These are phyloP conservation scores for Pyrrhosoma nymphula DNA, from an alignment of 2,888 invertebrate species.

Conservation along the genomic window DNA sequence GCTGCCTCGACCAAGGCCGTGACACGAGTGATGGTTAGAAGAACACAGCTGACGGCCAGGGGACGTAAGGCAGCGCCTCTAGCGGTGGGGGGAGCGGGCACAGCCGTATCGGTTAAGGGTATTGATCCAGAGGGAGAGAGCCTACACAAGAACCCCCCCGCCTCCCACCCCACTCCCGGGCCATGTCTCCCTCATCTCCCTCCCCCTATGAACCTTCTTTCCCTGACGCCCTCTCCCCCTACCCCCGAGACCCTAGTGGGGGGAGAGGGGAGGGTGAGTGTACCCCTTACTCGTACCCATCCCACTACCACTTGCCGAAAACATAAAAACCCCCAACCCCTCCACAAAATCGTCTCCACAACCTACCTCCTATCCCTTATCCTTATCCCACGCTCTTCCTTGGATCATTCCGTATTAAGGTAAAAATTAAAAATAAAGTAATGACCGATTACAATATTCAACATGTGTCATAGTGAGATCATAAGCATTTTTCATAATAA, in stretches of 20 bases:
- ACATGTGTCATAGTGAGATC: no score
- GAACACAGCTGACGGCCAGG: constrained; percentile 58
- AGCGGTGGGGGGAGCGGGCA: constrained; percentile 22
- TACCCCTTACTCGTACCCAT: background rate
- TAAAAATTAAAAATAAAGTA: no score
- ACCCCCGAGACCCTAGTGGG: background rate
- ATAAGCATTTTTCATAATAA: no score
- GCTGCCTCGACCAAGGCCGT: constrained; percentile 32
- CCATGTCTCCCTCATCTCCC: background rate
- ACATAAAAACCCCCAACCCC: background rate
- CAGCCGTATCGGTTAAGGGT: constrained; percentile 53
- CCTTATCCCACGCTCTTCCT: background rate
- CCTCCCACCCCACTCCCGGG: background rate
- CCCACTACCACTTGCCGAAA: background rate
- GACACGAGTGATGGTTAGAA: constrained; percentile 50
- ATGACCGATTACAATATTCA: no score
- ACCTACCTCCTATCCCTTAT: background rate
- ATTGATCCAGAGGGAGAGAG: constrained; percentile 27
- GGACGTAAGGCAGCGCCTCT: constrained; percentile 48
- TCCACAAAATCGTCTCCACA: background rate
- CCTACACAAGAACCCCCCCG: background rate
- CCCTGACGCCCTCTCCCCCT: background rate
- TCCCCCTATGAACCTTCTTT: background rate
- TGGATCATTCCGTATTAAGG: no score
- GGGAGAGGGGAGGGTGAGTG: background rate